Evolutionary conservation across 2,113 vertebrate species (phyloP), one percentile per base, ranked within the genome.

Genomic region (Rhinolophus ferrumequinum): DNA sequence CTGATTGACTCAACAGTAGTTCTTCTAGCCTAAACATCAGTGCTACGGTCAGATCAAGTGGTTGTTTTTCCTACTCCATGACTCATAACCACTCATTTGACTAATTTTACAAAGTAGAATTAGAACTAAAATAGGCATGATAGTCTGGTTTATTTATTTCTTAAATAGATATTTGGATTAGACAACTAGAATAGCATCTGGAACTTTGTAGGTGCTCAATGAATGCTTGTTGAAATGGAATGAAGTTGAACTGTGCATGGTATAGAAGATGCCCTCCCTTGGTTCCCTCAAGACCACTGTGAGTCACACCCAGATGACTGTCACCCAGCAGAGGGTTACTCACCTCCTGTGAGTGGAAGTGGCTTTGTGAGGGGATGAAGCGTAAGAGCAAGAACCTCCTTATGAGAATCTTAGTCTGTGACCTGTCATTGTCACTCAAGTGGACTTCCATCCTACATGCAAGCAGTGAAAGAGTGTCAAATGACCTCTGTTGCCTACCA

Each of bases 61-160:
- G 2, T 30, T 87, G 47, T 72, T 77, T 92, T n/a, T 30, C 58
- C 33, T 92, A 22, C 13, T 66, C 44, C 38, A 14, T 15, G 13
- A 33, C 33, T 73, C 10, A 1, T 79, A 52, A 60, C 60, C 88
- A 54, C 24, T 70, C 73, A 38, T 38, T 54, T 79, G 21, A 76
- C 76, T 84, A 24, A 44, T 54, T 86, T 95, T 79, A 30, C 28
- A 50, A 47, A 41, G 6, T 22, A 60, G 16, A 54, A 10, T 30
- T 81, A 22, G 21, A 90, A 80, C 70, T 90, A 81, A 88, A 90
- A 76, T 50, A 92, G 38, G 4, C 26, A 56, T 16, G 72, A 50
- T n/a, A 52, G 15, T 26, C 30, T 60, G 52, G 14, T 69, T 72
- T 88, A 81, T 95, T 81, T 93, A 85, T 95, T 81, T 93, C 47